phyloP scores from a whole-genome alignment of 2,797 vertebrate species.

The Morelia viridis region DNA sequence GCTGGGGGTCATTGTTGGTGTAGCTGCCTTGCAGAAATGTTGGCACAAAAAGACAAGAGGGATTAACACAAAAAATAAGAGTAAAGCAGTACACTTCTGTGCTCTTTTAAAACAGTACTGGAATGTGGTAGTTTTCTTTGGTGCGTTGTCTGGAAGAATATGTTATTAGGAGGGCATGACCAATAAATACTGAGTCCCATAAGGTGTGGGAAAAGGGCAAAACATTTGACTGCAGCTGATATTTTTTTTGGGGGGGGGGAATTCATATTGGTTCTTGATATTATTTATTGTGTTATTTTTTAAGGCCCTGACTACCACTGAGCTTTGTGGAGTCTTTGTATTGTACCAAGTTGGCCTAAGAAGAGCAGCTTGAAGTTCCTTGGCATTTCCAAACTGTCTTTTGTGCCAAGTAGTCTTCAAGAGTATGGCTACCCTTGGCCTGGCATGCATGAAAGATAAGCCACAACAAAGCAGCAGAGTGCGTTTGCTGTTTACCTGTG shows the following conservation, averaged over 20 bases:
- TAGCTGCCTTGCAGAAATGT: background rate
- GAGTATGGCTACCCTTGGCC: background rate
- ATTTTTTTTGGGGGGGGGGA: background rate
- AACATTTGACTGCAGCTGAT: background rate
- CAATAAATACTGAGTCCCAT: background rate
- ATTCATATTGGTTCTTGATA: background rate
- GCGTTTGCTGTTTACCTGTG: background rate
- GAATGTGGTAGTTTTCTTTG: slow-evolving; percentile 23
- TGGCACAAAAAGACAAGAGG: background rate
- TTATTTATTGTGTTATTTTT: background rate
- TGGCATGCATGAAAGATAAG: background rate
- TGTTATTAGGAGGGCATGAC: background rate
- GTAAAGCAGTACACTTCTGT: background rate
- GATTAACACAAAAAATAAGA: accelerated
- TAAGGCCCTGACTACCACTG: background rate
- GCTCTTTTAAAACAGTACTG: slow-evolving; percentile 35
- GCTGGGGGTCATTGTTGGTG: background rate
- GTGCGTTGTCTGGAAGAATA: background rate
- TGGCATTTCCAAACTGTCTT: background rate
- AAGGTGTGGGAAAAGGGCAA: background rate
- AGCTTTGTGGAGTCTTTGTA: background rate
- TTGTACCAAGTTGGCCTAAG: background rate
- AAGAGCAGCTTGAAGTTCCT: background rate
- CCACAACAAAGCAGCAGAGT: background rate
- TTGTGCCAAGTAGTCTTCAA: background rate